These are phyloP conservation scores for Nephotettix cincticeps DNA, from an alignment of 1,140 invertebrate species.

Conservation along the genomic window DNA sequence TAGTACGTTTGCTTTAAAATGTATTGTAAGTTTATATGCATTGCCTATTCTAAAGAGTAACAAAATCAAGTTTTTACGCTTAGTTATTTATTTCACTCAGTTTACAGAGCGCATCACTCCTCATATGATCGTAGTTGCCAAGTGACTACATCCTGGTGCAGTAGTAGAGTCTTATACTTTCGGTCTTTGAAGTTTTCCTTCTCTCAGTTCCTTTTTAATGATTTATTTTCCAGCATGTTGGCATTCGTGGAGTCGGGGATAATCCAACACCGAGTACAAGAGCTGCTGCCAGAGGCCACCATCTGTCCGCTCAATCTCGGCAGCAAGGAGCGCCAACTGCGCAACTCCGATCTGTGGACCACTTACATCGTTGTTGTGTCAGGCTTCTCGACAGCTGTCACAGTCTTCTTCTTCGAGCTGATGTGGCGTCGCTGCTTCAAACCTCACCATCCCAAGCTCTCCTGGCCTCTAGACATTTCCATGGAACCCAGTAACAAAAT, in stretches of 20 bases:
- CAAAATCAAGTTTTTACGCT: no score
- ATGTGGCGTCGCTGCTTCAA: slow-evolving; percentile 36
- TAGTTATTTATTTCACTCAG: no score
- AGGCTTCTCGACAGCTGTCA: slow-evolving; percentile 57
- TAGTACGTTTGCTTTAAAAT: no score
- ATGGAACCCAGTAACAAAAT: neutral
- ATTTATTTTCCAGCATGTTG: slow-evolving; percentile 55
- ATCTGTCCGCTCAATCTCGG: slow-evolving; percentile 77
- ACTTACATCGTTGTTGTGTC: slow-evolving; percentile 68
- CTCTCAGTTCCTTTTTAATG: no score
- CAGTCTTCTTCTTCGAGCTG: slow-evolving; percentile 65
- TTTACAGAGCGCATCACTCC: no score
- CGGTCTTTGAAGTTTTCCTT: no score
- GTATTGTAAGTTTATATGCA: no score
- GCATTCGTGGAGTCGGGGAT: slow-evolving; percentile 70
- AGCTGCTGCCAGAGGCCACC: slow-evolving; percentile 62
- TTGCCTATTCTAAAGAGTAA: no score
- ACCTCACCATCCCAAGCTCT: slow-evolving; percentile 9
- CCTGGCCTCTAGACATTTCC: neutral
- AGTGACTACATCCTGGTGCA: no score
- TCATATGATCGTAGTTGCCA: no score
- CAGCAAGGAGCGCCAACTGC: slow-evolving; percentile 72
- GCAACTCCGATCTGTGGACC: slow-evolving; percentile 64
- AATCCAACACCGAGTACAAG: slow-evolving; percentile 59
- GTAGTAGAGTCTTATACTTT: no score